Evolutionary conservation across 2,888 invertebrate genomes (phyloP).

Genomic region (Acanthopleura granulata): DNA sequence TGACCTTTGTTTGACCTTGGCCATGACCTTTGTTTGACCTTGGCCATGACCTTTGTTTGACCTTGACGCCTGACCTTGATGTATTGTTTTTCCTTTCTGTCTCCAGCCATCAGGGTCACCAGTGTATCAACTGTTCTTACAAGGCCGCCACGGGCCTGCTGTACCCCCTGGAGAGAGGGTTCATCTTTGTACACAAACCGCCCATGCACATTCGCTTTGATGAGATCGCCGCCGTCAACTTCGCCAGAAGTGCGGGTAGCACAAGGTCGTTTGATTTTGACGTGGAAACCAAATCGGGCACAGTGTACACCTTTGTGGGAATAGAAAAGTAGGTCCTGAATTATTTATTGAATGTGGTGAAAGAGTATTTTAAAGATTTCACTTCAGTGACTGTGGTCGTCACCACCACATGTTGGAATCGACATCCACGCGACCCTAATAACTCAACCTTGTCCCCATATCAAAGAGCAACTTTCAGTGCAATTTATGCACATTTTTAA

Average conservation of each 20-base stretch:
- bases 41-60: neutral
- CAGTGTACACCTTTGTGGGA: constrained; percentile 93
- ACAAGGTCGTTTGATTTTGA: constrained; percentile 73
- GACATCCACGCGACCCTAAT: too few species aligned
- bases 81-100: too few species aligned
- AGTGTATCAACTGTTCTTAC: constrained; percentile 95
- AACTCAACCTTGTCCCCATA: too few species aligned
- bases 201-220: constrained; percentile 98
- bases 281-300: constrained; percentile 85
- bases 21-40: neutral
- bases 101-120: constrained; percentile 82
- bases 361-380: too few species aligned
- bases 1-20: neutral
- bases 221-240: constrained; percentile 93
- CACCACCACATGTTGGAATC: too few species aligned
- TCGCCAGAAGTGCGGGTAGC: constrained; percentile 92
- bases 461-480: too few species aligned
- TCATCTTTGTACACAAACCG: constrained; percentile 98
- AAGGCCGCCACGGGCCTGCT: constrained; percentile 97
- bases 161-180: constrained; percentile 97
- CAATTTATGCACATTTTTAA: too few species aligned
- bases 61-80: too few species aligned
- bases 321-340: constrained; percentile 83
- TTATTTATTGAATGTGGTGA: too few species aligned
- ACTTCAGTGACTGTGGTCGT: too few species aligned